A percentile compares a stretch with the other conserved stretches of the same genome.
Conservation (phyloP, 2,113 vertebrate species). For the Plotosus lineatus region DNA sequence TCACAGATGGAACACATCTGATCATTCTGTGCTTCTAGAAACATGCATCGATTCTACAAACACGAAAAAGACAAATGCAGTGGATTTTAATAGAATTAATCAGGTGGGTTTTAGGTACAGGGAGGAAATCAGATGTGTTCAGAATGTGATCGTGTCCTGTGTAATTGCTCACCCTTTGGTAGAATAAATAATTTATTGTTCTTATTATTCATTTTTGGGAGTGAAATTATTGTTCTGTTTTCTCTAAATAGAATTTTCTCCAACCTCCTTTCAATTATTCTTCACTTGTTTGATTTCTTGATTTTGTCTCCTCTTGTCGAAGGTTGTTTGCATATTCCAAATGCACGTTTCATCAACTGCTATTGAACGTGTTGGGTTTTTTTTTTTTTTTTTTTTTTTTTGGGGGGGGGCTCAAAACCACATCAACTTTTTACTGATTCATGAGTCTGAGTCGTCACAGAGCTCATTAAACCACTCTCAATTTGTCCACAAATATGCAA, state of each 20-base stretch:
- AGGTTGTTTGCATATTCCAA: background rate
- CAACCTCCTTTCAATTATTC: too few relatives aligned
- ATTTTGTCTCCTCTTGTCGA: background rate
- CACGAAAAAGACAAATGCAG: background rate
- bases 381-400: too few relatives aligned
- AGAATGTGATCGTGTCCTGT: slow-evolving; percentile 9
- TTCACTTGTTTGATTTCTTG: background rate
- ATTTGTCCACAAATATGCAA: background rate
- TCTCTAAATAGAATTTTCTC: background rate
- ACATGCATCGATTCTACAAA: background rate
- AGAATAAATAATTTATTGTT: background rate
- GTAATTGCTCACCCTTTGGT: background rate
- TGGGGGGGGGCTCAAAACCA: background rate
- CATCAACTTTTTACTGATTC: background rate
- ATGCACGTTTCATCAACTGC: background rate
- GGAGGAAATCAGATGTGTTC: slow-evolving; percentile 12
- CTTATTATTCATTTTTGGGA: background rate
- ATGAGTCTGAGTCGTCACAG: background rate
- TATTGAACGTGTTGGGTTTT: too few relatives aligned
- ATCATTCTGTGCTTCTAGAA: background rate
- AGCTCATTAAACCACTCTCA: background rate
- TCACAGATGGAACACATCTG: slow-evolving; percentile 26
- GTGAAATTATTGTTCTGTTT: background rate
- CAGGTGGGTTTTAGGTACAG: background rate
- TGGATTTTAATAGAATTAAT: background rate